phyloP scores from a whole-genome alignment of 2,113 vertebrate species.

The Variabilichromis moorii region DNA sequence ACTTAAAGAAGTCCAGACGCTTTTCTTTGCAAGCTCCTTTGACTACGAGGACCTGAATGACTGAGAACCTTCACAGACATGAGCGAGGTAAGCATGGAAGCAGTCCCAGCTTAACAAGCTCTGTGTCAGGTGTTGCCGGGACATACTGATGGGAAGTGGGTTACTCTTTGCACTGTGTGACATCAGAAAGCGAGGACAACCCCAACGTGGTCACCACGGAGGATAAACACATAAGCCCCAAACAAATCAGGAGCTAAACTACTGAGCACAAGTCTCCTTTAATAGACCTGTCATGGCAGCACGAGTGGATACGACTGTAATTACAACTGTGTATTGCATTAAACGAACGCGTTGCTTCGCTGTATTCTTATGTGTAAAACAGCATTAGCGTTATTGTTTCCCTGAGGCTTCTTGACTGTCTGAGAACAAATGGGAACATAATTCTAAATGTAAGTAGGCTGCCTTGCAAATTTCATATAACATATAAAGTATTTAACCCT shows the following conservation, averaged over 20 bases:
- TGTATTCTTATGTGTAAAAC: not conserved
- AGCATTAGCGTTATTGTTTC: not conserved
- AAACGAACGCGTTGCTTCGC: not conserved
- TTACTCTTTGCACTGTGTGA: not conserved
- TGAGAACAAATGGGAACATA: not conserved
- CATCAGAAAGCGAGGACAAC: not conserved
- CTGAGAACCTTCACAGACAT: not conserved
- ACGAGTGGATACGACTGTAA: not conserved
- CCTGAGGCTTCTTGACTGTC: not conserved
- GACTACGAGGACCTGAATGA: rapidly evolving
- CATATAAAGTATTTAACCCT: not conserved
- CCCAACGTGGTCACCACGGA: not conserved
- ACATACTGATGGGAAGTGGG: not conserved
- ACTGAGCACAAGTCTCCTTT: not conserved
- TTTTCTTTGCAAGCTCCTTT: no score
- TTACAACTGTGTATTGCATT: not conserved
- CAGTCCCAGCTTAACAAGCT: not conserved
- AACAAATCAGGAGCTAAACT: not conserved
- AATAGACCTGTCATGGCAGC: not conserved
- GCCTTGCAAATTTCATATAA: not conserved
- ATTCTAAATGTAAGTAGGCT: not conserved
- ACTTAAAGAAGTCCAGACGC: no score
- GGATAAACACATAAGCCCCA: not conserved
- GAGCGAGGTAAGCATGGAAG: not conserved
- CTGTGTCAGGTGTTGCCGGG: not conserved